Evolutionary conservation across 2,797 vertebrate genomes (phyloP), one percentile per base, ranked within the genome.

Genomic region (Typhlichthys eigenmanni): DNA sequence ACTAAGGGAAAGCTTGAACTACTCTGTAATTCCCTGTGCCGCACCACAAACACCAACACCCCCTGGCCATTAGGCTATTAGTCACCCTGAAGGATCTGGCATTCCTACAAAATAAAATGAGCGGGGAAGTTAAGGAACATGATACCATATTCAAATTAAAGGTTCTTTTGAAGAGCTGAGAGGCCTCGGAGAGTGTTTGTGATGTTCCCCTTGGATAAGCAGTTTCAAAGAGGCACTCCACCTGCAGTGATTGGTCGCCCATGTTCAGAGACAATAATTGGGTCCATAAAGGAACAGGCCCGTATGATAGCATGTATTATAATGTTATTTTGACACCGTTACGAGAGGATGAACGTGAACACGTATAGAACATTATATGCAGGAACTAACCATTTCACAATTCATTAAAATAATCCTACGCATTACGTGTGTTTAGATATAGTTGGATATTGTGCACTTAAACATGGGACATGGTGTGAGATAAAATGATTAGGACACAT

Each of bases 231-330:
- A 49, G 71, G 60, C 38, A 66, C 75, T 69, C 72, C 72, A 55
- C 14, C 56, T 66, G 66, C 69, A 71, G 75, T 38, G 38, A 74
- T 72, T 70, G 68, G 64, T 71, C 74, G 72, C 67, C 51, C 61
- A 58, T 63, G 71, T 76, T 76, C 71, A 74, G 64, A 71, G 64
- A 66, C 71, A 82, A 77, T 79, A 74, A 80, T 72, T 68, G 65
- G 60, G 47, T 62, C 63, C 59, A 72, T 48, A 48, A 48, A 48
- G n/a, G 47, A 48, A 48, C 47, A 48, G 47, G 12, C 13, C n/a
- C 5, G 13, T 13, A n/a, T 13, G n/a, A n/a, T 4, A 48, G 47
- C 47, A 48, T 48, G 47, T 13, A n/a, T 48, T 48, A 13, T 48
- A 1, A 9, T 38, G 38, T 38, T 38, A 38, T 38, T 38, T 38